phyloP scores from a whole-genome alignment of 35 echinoderm and acorn worm genomes.

The Lytechinus variegatus region DNA sequence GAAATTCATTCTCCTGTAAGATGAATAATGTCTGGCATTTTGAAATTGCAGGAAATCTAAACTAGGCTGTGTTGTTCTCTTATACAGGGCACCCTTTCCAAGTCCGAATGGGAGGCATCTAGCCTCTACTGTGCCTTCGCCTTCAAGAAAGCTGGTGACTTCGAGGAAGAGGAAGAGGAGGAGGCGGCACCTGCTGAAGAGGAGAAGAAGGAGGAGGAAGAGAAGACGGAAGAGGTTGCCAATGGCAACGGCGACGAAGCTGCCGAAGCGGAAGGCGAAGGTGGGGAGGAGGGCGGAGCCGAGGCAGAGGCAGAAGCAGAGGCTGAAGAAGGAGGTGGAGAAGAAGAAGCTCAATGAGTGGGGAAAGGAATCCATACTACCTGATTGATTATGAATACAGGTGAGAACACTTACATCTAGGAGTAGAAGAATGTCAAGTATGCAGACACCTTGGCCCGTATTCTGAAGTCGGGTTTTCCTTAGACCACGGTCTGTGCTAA shows the following conservation, averaged over 20 bases:
- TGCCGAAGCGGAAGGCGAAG: neutral
- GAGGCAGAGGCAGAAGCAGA: neutral
- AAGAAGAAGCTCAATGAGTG: neutral
- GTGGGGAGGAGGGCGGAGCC: neutral
- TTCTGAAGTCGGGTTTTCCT: too few relatives aligned
- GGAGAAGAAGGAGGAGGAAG: neutral
- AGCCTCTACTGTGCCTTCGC: constrained; percentile 78
- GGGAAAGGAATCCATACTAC: neutral
- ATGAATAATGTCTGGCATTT: too few relatives aligned
- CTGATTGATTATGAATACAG: neutral
- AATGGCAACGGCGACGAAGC: neutral
- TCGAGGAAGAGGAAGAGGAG: neutral
- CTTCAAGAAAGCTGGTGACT: constrained; percentile 49
- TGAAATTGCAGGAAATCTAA: neutral
- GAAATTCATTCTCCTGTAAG: too few relatives aligned
- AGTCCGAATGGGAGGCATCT: constrained; percentile 95
- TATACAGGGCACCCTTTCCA: constrained; percentile 89
- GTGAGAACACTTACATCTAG: neutral
- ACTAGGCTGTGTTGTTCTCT: neutral
- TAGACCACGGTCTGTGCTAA: too few relatives aligned
- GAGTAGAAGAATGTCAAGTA: neutral
- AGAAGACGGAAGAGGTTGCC: neutral
- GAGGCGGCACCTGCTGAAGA: neutral
- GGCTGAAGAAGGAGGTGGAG: neutral
- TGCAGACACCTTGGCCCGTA: too few relatives aligned